Percentiles rank a stretch among this genome's conserved stretches.
These are phyloP conservation scores for Crotophaga sulcirostris DNA, from an alignment of 2,113 vertebrate genomes.

Conservation along the genomic window DNA sequence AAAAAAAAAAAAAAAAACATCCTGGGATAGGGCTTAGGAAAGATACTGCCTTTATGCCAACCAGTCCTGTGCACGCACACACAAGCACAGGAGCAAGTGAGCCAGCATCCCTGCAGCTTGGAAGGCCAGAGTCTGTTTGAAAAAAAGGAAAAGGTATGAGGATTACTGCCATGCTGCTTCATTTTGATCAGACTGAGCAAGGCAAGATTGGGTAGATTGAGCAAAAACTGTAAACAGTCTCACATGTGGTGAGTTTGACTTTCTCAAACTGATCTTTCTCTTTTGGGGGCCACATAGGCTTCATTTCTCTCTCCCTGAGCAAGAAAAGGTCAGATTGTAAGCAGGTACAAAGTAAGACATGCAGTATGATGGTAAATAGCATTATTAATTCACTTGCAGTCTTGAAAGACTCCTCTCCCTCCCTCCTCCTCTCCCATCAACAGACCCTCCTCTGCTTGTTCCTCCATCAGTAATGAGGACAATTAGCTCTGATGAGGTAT, in stretches of 20 bases:
- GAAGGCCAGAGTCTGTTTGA: too few species aligned
- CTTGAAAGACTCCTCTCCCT: neutral
- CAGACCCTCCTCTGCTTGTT: neutral
- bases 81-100: neutral
- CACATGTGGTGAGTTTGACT: fast-evolving
- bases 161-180: neutral
- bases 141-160: neutral
- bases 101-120: fast-evolving
- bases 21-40: neutral
- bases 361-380: neutral
- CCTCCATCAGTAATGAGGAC: neutral
- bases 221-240: neutral
- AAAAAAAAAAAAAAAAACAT: neutral
- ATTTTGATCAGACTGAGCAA: neutral
- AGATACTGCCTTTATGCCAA: neutral
- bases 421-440: neutral
- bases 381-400: neutral
- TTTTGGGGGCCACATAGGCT: neutral
- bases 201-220: too few species aligned
- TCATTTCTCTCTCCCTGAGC: neutral
- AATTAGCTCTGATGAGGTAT: neutral
- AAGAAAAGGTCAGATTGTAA: neutral
- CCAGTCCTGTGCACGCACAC: fast-evolving
- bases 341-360: neutral
- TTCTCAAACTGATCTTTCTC: neutral